Evolutionary conservation across 2,797 vertebrate species (phyloP), one percentile per base, ranked within the genome.

Genomic region (Falco columbarius): DNA sequence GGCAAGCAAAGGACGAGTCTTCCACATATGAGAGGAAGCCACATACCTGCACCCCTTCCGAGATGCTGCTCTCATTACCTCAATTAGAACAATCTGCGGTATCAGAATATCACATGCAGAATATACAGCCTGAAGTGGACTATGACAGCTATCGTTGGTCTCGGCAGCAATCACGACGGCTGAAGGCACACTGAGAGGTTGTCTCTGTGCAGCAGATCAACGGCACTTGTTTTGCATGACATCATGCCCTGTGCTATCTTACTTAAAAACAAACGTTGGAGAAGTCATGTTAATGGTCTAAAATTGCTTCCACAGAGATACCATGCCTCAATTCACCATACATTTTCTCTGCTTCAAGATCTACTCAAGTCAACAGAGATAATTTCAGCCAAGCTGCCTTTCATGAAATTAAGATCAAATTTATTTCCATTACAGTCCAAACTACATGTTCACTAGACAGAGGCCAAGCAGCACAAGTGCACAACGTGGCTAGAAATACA

Each of bases 381-480:
- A 59, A 40, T 81, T 94, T 88, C 42, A 90, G 66, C 42, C 11
- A 2, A 93, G 24, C 27, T 30, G 83, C 34, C 67, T 88, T 62
- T 51, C 34, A 62, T 55, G 89, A 96, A 59, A 54, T 36, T 36
- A 59, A 63, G 30, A 44, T 32, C 24, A 19, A 26, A 54, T 40
- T 74, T 44, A 46, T 56, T 86, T 55, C 91, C 42, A 36, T 49
- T 72, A 18, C 63, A 51, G 61, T 55, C 90, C 56, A 47, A 62
- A 20, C 4, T 8, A 21, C n/a, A 10, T 0, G 0, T 15, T 67
- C 19, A 14, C 20, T 7, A 44, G 30, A 34, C 1, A 0, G 24
- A 82, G 74, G 47, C 34, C 26, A 20, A 77, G 46, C 16, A 20
- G 52, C 52, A 49, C 20, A 49, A 58, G 58, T 1, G 10, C 73